A percentile compares a stretch with the other conserved stretches of the same genome.
These are phyloP conservation scores for Lytechinus pictus DNA, from an alignment of 35 echinoderm and acorn worm genomes.

Conservation along the genomic window DNA sequence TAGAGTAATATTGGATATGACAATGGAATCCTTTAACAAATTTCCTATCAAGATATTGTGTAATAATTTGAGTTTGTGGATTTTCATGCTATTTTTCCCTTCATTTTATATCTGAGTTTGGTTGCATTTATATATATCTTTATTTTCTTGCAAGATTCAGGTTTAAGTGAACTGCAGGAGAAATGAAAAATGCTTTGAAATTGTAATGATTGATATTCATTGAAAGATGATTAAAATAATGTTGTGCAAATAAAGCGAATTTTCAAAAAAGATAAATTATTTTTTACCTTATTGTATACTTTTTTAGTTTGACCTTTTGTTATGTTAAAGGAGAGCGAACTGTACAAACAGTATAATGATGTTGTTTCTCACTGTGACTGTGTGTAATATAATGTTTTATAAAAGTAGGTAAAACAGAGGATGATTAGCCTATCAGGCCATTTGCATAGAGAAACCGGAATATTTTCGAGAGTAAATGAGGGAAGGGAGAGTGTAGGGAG, in stretches of 20 bases:
- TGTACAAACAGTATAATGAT: no score
- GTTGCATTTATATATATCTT: neutral
- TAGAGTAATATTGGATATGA: constrained; percentile 4
- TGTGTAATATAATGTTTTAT: neutral
- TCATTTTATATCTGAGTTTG: neutral
- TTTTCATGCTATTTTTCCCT: neutral
- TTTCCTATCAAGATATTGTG: neutral
- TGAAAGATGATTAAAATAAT: neutral
- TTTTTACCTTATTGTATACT: neutral
- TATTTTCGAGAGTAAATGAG: neutral
- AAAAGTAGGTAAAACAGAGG: neutral
- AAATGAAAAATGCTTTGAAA: neutral
- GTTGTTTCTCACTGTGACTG: neutral
- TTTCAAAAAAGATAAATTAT: neutral
- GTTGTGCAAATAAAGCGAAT: neutral
- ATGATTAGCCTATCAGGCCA: neutral
- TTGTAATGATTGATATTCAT: neutral
- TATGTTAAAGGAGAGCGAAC: neutral
- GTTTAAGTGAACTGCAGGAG: neutral
- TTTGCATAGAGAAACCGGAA: neutral
- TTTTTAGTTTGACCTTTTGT: neutral
- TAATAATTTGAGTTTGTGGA: constrained; percentile 6
- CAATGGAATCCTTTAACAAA: neutral
- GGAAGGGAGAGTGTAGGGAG: neutral
- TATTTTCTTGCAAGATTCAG: neutral